These are phyloP conservation scores for Danio kyathit DNA, from an alignment of 2,797 vertebrate species.

Conservation along the genomic window DNA sequence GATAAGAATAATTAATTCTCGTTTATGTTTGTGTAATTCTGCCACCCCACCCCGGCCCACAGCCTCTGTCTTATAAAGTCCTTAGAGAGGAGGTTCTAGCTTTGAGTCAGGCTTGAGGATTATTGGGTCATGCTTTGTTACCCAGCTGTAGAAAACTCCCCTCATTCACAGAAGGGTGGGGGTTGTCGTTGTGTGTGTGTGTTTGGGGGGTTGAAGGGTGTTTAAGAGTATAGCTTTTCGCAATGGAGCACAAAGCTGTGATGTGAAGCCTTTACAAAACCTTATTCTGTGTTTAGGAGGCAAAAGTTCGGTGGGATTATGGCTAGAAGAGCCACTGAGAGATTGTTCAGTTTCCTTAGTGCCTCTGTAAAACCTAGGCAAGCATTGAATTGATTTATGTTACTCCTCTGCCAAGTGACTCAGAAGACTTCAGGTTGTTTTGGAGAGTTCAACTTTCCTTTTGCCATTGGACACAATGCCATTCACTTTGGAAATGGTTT, in stretches of 20 bases:
- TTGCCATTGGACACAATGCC: background rate
- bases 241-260: slow-evolving; percentile 55
- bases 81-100: slow-evolving; percentile 77
- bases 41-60: slow-evolving; percentile 33
- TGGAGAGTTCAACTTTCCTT: slow-evolving; percentile 25
- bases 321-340: slow-evolving; percentile 42
- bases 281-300: slow-evolving; percentile 49
- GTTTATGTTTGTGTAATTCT: slow-evolving; percentile 68
- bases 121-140: slow-evolving; percentile 87
- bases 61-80: slow-evolving; percentile 76
- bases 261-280: slow-evolving; percentile 57
- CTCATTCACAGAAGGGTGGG: slow-evolving; percentile 72
- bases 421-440: slow-evolving; percentile 16
- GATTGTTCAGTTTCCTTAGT: slow-evolving; percentile 30
- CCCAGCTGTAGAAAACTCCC: slow-evolving; percentile 82
- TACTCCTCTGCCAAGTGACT: slow-evolving; percentile 34
- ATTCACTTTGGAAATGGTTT: slow-evolving; percentile 6
- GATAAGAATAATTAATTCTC: slow-evolving; percentile 82
- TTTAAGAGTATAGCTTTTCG: slow-evolving; percentile 44
- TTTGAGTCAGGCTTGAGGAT: slow-evolving; percentile 83
- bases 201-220: slow-evolving; percentile 46
- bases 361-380: slow-evolving; percentile 29
- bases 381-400: slow-evolving; percentile 17
- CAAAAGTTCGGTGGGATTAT: slow-evolving; percentile 54
- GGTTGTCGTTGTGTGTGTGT: slow-evolving; percentile 46